A percentile compares a stretch with the other conserved stretches of the same genome.
phyloP scores from a whole-genome alignment of 2,888 invertebrate genomes.

The Drosophila colorata region DNA sequence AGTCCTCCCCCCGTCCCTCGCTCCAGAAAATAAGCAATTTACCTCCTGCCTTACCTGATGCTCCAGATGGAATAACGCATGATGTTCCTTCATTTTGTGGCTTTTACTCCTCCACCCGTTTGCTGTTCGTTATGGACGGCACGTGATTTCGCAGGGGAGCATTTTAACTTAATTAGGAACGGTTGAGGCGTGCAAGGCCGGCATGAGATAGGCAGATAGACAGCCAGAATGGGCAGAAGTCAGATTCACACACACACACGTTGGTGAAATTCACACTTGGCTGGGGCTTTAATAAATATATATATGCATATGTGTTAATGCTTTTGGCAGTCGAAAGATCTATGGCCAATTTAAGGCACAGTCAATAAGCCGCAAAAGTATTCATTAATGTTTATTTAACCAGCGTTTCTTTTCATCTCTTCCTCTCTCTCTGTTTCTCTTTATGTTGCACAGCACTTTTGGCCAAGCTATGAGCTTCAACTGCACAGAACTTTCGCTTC shows the following conservation, averaged over 20 bases:
- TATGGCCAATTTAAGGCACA: conserved; percentile 55
- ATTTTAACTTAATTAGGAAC: conserved; percentile 80
- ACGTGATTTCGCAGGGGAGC: conserved; percentile 76
- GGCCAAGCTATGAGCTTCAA: conserved; percentile 39
- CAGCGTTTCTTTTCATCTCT: conserved; percentile 31
- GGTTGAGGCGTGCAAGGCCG: conserved; percentile 49
- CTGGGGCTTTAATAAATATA: conserved; percentile 35
- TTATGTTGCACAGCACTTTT: conserved; percentile 36
- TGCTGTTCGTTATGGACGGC: conserved; percentile 60
- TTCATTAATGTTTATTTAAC: conserved; percentile 67
- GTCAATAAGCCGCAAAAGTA: conserved; percentile 65
- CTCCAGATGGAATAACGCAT: conserved; percentile 27
- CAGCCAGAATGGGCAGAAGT: neutral
- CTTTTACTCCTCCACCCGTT: conserved; percentile 21
- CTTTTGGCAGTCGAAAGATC: conserved; percentile 43
- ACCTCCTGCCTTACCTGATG: conserved; percentile 15
- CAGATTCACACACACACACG: conserved; percentile 2
- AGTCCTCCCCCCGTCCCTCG: conserved; percentile 2
- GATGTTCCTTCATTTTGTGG: conserved; percentile 45
- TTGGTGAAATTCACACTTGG: conserved; percentile 34
- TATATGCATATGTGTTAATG: conserved; percentile 27
- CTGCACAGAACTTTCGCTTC: conserved; percentile 66
- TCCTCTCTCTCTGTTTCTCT: conserved; percentile 4
- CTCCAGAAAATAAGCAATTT: conserved; percentile 29
- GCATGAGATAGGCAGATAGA: conserved; percentile 1